phyloP scores from a whole-genome alignment of 2,113 vertebrate species.

The Rallus limicola region DNA sequence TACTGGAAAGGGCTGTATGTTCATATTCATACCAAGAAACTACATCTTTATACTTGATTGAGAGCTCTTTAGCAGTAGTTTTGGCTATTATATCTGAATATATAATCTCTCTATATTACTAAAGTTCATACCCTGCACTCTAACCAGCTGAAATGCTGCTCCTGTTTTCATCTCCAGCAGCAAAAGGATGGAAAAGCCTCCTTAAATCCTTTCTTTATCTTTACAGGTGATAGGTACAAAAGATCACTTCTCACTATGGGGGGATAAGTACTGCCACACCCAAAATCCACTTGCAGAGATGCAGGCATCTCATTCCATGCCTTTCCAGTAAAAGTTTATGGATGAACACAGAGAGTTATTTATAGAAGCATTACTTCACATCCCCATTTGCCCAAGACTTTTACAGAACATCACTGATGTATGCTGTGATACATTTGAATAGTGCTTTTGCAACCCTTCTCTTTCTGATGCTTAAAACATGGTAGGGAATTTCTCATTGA shows the following conservation, averaged over 20 bases:
- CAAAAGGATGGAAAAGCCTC: neutral
- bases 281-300: neutral
- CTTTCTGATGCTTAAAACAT: neutral
- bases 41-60: neutral
- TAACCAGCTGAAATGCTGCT: neutral
- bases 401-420: constrained; percentile 33
- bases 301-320: constrained; percentile 33
- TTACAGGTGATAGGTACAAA: neutral
- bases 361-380: constrained; percentile 56
- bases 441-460: neutral
- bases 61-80: neutral
- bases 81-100: neutral
- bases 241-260: neutral
- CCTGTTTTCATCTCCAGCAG: neutral
- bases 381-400: constrained; percentile 14
- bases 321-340: constrained; percentile 25
- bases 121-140: neutral
- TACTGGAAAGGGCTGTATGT: neutral
- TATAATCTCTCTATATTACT: neutral
- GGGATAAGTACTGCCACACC: neutral
- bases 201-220: neutral
- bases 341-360: constrained; percentile 47
- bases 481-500: neutral
- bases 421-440: neutral
- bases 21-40: neutral